Evolutionary conservation across 2,888 invertebrate species (phyloP).

Genomic region (Drosophila kambysellisi): DNA sequence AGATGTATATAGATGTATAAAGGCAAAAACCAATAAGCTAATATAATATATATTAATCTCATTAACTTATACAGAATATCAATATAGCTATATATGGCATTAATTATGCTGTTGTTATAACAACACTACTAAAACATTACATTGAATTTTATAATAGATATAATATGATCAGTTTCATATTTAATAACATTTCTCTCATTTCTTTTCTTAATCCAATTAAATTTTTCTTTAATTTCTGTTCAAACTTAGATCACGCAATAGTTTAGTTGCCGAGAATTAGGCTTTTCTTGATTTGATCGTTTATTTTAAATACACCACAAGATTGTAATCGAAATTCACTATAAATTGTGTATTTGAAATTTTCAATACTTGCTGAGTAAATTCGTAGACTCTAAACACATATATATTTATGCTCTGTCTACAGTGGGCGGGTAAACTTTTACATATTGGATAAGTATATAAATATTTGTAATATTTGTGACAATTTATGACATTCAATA

Average conservation of each 20-base stretch:
- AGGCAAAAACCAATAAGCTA: constrained; percentile 26
- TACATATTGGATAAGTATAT: constrained; percentile 21
- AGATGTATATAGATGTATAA: constrained; percentile 6
- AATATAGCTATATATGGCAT: constrained; percentile 6
- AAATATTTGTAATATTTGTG: constrained; percentile 11
- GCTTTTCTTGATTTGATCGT: constrained; percentile 5
- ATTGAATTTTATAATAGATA: not conserved
- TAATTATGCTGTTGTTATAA: constrained; percentile 1
- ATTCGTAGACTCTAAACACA: constrained; percentile 35
- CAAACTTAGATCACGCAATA: constrained; percentile 21
- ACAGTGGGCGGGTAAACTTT: constrained; percentile 22
- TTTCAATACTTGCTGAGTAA: constrained; percentile 19
- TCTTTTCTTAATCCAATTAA: constrained; percentile 21
- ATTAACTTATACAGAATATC: constrained; percentile 17
- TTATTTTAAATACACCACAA: constrained; percentile 6
- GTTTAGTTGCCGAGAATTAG: not conserved
- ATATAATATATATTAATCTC: constrained; percentile 19
- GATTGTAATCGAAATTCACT: not conserved
- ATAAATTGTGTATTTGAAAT: constrained; percentile 10
- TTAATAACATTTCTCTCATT: constrained; percentile 3
- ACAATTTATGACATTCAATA: constrained; percentile 8
- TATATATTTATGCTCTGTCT: not conserved
- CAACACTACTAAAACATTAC: constrained; percentile 7
- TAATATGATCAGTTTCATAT: constrained; percentile 8
- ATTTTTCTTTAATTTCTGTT: constrained; percentile 39